Evolutionary conservation across 2,797 vertebrate genomes (phyloP).

Genomic region (Bucorvus abyssinicus): DNA sequence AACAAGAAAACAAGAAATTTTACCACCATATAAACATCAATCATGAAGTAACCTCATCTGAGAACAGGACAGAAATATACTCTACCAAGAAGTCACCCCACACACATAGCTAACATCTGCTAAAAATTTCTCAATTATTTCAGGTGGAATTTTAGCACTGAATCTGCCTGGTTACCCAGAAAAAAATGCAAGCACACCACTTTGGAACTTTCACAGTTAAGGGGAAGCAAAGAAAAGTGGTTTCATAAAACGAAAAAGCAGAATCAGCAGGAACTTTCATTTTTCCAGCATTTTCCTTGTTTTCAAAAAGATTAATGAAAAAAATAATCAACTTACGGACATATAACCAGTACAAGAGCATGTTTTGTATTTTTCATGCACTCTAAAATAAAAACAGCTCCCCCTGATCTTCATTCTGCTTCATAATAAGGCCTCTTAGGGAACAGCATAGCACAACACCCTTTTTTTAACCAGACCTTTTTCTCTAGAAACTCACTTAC

Average conservation of each 20-base stretch:
- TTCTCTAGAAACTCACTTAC: background rate
- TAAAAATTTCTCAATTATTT: background rate
- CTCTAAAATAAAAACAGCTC: background rate
- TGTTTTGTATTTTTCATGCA: background rate
- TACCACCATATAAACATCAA: background rate
- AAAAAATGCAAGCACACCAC: background rate
- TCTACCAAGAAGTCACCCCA: background rate
- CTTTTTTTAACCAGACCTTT: background rate
- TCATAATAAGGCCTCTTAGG: background rate
- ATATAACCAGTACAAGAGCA: background rate
- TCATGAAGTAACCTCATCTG: background rate
- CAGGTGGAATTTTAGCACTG: background rate
- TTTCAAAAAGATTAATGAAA: background rate
- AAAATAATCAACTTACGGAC: background rate
- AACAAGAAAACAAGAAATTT: background rate
- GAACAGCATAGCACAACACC: background rate
- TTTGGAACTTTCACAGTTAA: background rate
- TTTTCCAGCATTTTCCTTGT: background rate
- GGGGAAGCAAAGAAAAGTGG: background rate
- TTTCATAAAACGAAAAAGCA: background rate
- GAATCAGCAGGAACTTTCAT: background rate
- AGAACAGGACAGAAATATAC: background rate
- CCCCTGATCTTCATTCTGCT: background rate
- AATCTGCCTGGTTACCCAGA: background rate
- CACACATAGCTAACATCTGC: fast-evolving